phyloP scores from a whole-genome alignment of 2,888 invertebrate genomes.

The Lymantria monacha region DNA sequence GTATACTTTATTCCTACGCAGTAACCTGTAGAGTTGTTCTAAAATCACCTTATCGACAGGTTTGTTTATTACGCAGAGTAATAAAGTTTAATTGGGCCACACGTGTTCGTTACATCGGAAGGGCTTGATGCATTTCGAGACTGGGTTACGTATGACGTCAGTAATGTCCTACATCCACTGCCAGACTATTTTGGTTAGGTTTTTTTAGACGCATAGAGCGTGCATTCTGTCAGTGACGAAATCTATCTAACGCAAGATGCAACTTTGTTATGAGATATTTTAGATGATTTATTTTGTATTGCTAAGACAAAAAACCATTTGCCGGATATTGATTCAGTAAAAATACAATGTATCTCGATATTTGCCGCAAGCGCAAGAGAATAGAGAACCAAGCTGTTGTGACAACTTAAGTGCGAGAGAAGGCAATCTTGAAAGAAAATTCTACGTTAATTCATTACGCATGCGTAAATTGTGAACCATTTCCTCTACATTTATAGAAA shows the following conservation, averaged over 20 bases:
- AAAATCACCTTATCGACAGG: slow-evolving; percentile 11
- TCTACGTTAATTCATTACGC: no score
- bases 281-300: no score
- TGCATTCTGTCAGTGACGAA: slow-evolving; percentile 24
- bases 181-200: slow-evolving; percentile 38
- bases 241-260: slow-evolving; percentile 7
- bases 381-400: no score
- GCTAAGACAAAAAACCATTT: no score
- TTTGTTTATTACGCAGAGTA: slow-evolving; percentile 21
- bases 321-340: no score
- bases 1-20: not conserved
- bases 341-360: no score
- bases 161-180: slow-evolving; percentile 49
- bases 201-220: slow-evolving; percentile 32
- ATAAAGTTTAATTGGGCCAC: slow-evolving; percentile 50
- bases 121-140: slow-evolving; percentile 56
- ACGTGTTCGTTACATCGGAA: slow-evolving; percentile 52
- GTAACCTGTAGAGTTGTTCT: not conserved
- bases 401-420: no score
- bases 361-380: no score
- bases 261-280: no score
- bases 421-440: no score
- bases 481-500: no score
- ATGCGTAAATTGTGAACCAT: no score
- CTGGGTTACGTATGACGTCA: slow-evolving; percentile 69